phyloP scores from a whole-genome alignment of 2,797 vertebrate genomes.

The Australoheros facetus region DNA sequence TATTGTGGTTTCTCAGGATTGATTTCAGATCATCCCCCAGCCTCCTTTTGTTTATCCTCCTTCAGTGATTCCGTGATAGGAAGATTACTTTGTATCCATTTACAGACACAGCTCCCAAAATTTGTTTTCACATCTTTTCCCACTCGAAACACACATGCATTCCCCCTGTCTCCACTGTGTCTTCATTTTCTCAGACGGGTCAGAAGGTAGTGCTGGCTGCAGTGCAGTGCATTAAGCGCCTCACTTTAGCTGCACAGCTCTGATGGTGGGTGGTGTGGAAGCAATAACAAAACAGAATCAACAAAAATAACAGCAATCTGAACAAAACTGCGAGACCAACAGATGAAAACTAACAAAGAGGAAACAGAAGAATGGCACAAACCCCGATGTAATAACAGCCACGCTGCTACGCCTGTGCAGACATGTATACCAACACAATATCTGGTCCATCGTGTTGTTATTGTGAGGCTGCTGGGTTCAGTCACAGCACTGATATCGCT shows the following conservation, averaged over 20 bases:
- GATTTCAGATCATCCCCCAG: slow-evolving; percentile 57
- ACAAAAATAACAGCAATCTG: slow-evolving; percentile 53
- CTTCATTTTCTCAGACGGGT: slow-evolving; percentile 44
- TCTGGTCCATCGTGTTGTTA: slow-evolving; percentile 40
- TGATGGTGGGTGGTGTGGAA: slow-evolving; percentile 51
- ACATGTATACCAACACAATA: slow-evolving; percentile 34
- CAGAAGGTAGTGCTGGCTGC: slow-evolving; percentile 46
- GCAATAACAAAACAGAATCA: slow-evolving; percentile 53
- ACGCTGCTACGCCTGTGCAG: slow-evolving; percentile 3
- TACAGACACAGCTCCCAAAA: slow-evolving; percentile 15
- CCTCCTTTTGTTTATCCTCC: slow-evolving; percentile 43
- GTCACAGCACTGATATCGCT: slow-evolving; percentile 45
- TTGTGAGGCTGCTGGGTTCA: slow-evolving; percentile 14
- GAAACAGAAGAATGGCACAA: slow-evolving; percentile 24
- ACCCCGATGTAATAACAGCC: slow-evolving; percentile 37
- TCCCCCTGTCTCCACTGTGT: background rate
- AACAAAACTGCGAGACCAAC: slow-evolving; percentile 24
- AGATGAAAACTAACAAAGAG: slow-evolving; percentile 44
- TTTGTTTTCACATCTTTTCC: slow-evolving; percentile 26
- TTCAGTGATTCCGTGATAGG: slow-evolving; percentile 34
- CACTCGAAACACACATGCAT: background rate
- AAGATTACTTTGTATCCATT: slow-evolving; percentile 43
- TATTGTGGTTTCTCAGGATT: slow-evolving; percentile 50
- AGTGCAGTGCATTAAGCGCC: slow-evolving; percentile 35
- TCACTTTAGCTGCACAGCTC: slow-evolving; percentile 46